These are phyloP conservation scores for Sitta europaea DNA, from an alignment of 2,113 vertebrate species.

Conservation along the genomic window DNA sequence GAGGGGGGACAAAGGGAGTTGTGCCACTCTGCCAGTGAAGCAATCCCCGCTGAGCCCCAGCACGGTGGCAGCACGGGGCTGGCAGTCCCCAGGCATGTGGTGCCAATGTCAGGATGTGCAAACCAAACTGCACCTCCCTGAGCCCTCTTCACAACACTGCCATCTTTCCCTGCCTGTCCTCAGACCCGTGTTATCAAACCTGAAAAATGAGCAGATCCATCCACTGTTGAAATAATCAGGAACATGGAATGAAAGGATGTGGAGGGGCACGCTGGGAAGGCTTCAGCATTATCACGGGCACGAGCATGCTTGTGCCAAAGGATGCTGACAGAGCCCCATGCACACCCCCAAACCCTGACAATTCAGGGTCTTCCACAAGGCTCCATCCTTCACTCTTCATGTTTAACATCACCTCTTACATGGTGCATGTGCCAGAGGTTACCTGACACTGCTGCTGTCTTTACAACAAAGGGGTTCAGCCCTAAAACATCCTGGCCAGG, in stretches of 20 bases:
- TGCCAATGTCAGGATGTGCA: fast-evolving
- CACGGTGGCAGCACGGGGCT: fast-evolving
- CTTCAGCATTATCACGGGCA: not conserved
- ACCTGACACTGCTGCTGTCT: not conserved
- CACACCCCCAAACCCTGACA: not conserved
- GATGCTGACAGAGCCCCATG: not conserved
- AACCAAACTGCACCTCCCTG: not conserved
- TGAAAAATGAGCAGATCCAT: not conserved
- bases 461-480: not conserved
- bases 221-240: not conserved
- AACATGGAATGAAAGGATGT: not conserved
- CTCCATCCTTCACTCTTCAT: not conserved
- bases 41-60: not conserved
- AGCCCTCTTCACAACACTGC: fast-evolving
- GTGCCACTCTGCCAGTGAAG: fast-evolving
- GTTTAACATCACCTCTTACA: not conserved
- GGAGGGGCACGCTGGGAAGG: not conserved
- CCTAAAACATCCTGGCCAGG: not conserved
- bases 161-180: not conserved
- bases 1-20: fast-evolving
- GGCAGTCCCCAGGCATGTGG: fast-evolving
- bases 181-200: fast-evolving
- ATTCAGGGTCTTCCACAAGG: not conserved
- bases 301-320: fast-evolving
- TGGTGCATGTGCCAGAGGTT: not conserved